Base-by-base conservation (phyloP, 2,888 invertebrate species). In the Callosobruchus maculatus region DNA sequence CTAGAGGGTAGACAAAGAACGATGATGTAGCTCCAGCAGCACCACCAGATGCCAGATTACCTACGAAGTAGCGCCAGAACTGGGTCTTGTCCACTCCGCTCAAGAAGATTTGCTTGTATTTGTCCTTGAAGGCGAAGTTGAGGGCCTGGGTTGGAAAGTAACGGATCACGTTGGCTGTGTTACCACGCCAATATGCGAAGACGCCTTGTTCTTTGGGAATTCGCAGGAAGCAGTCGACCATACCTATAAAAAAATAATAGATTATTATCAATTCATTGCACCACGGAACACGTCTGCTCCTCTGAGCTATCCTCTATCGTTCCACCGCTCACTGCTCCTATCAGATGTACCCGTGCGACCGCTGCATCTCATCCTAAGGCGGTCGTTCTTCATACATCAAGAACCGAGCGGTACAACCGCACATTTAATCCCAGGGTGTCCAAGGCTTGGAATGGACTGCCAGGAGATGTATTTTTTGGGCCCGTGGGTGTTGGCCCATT, bases 91-190 rank as follows among this genome's bases (percentile, higher is more conserved):
- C 93, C 70, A 97, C 92, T 67, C 93, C 94, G 68, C 92, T 92
- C 81, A 97, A 89, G 88, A 98, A 97, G 72, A 97, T 80, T 82
- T 90, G 88, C 89, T 97, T 97, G 89, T 97, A 97, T 83, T 96
- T 93, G 88, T 98, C 98, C 88, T 97, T 97, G 88, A 97, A 97
- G 79, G 97, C 96, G 87, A 97, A 97, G 89, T 97, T 97, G 74
- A 97, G 90, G 69, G 97, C 97, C 74, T 80, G 80, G 0, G 82
- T 82, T 72, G 97, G 97, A 89, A 97, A 97, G 87, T 97, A 97
- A 84, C 97, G 90, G 86, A 98, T 93, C 75, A 97, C 97, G 87
- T 98, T 98, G 80, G 97, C 97, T 77, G 96, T 85, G 88, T 98
- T 98, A 82, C 97, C 97, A 85, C 97, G 92, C 97, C 97, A 98